Evolutionary conservation across 2,888 invertebrate species (phyloP).

Genomic region (Crossocerus cetratus): DNA sequence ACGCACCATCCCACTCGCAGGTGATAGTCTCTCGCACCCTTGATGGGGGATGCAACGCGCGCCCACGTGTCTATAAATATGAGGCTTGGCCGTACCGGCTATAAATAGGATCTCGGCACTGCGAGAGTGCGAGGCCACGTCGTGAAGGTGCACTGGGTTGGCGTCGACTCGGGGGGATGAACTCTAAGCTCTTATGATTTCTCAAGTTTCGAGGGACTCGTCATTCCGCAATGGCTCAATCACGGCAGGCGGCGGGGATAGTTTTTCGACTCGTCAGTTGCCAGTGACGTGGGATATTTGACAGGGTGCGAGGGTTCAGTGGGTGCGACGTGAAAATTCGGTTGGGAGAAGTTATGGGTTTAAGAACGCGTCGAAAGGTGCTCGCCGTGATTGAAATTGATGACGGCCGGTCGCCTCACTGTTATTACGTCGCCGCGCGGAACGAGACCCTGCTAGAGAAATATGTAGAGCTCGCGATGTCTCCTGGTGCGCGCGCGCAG

Average conservation of each 20-base stretch:
- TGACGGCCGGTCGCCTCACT: conserved; percentile 17
- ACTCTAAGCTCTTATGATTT: too few relatives aligned
- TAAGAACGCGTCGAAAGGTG: conserved; percentile 40
- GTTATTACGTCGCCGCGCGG: conserved; percentile 30
- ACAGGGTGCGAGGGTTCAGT: conserved; percentile 8
- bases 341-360: conserved; percentile 34
- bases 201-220: too few relatives aligned
- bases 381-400: conserved; percentile 52
- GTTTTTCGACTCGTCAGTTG: neutral
- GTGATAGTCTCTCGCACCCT: too few relatives aligned
- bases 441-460: neutral
- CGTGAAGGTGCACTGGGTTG: too few relatives aligned
- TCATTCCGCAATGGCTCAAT: too few relatives aligned
- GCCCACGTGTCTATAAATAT: neutral
- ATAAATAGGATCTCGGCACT: neutral
- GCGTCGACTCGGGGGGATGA: too few relatives aligned
- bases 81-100: neutral
- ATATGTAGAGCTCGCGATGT: conserved; percentile 21
- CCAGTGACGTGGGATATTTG: conserved; percentile 2
- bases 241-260: neutral
- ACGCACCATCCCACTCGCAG: too few relatives aligned
- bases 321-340: conserved; percentile 20
- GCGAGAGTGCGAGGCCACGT: neutral
- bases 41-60: too few relatives aligned
- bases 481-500: too few relatives aligned